phyloP scores from a whole-genome alignment of 1,140 invertebrate genomes.

The Triops cancriformis region DNA sequence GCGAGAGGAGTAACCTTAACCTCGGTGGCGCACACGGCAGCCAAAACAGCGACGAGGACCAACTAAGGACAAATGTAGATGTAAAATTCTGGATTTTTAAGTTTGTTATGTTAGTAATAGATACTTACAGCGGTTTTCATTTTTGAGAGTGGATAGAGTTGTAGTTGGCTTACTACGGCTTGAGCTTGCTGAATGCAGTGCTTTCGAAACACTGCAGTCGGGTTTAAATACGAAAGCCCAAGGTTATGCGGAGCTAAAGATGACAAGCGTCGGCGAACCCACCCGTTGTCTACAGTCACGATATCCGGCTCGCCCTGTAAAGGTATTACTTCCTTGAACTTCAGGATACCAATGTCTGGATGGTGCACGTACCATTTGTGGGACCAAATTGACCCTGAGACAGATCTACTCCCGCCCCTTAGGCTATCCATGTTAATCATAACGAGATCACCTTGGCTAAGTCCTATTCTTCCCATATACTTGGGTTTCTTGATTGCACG shows the following conservation, averaged over 20 bases:
- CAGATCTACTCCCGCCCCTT: not conserved
- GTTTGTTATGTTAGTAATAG: not conserved
- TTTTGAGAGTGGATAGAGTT: not conserved
- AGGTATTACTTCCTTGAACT: constrained; percentile 7
- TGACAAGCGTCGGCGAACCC: not conserved
- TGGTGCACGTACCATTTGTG: not conserved
- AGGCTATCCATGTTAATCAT: not conserved
- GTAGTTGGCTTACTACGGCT: not conserved
- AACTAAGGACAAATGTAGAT: not conserved
- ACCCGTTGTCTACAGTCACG: not conserved
- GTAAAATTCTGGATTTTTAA: not conserved
- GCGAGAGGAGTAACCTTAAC: not conserved
- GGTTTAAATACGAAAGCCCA: not conserved
- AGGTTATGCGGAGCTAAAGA: not conserved
- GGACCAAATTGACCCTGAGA: not conserved
- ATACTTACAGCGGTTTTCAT: constrained; percentile 2
- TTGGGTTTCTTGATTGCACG: no score
- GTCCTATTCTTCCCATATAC: not conserved
- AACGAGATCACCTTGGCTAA: constrained; percentile 3
- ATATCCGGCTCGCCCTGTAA: constrained; percentile 1
- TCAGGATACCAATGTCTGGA: not conserved
- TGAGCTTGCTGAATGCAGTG: not conserved
- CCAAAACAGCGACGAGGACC: not conserved
- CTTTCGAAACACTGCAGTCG: not conserved
- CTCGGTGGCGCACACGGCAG: not conserved